phyloP scores from a whole-genome alignment of 2,888 invertebrate species.

The Laspeyria flexula region DNA sequence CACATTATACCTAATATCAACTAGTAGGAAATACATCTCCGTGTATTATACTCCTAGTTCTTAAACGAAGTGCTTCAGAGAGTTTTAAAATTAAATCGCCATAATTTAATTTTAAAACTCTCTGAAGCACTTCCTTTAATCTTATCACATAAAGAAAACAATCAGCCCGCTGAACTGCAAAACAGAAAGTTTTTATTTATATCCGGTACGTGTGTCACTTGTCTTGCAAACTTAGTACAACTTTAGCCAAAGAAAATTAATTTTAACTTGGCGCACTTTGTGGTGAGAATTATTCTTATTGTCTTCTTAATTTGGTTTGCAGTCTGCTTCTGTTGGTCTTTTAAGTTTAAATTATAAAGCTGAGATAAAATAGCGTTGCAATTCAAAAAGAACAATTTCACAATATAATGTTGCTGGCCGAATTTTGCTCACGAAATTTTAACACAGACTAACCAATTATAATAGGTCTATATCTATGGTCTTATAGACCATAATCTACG shows the following conservation, averaged over 20 bases:
- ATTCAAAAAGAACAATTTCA: too few species aligned
- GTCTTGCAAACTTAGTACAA: slow-evolving; percentile 15
- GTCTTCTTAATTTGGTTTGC: background rate
- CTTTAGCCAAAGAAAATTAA: slow-evolving; percentile 28
- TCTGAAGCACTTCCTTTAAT: background rate
- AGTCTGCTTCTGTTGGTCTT: background rate
- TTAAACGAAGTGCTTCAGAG: too few species aligned
- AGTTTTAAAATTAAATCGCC: too few species aligned
- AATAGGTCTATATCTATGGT: too few species aligned
- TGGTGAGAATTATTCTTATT: slow-evolving; percentile 11
- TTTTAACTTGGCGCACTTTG: slow-evolving; percentile 24
- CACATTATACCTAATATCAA: too few species aligned
- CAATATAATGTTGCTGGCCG: too few species aligned
- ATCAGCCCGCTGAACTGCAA: slow-evolving; percentile 3
- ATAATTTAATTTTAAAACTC: too few species aligned
- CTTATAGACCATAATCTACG: too few species aligned
- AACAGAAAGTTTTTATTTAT: slow-evolving; percentile 9
- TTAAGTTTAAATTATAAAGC: background rate
- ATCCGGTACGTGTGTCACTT: slow-evolving; percentile 1
- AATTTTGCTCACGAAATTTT: too few species aligned
- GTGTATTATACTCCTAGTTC: too few species aligned
- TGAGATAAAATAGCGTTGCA: background rate
- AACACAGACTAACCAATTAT: too few species aligned
- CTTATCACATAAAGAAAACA: slow-evolving; percentile 1
- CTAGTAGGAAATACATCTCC: too few species aligned